Base-by-base conservation (phyloP, 2,113 vertebrate genomes). In the Psittacula cyanocephala region DNA sequence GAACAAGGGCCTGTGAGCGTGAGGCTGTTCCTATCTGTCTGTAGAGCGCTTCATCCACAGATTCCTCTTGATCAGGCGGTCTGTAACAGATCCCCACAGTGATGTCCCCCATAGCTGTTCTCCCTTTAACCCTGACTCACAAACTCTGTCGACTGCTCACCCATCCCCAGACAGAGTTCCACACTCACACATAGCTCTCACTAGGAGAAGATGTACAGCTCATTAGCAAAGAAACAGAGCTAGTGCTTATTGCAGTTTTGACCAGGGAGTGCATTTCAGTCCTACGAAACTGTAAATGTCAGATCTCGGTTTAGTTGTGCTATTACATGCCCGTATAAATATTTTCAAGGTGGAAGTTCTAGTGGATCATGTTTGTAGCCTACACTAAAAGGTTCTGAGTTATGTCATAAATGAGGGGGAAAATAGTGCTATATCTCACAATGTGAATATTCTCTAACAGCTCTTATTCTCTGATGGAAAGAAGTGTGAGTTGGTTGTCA, bases 261-360 rank as follows among this genome's bases (percentile, higher is more conserved):
- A 87, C 50, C 35, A 84, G 49, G 71, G 31, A 96, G 57, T 25
- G 92, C 67, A 80, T 5, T 90, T 41, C 52, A 71, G 70, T 68
- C 93, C 59, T 15, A 6, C 59, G 46, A 86, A 97, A 95, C 59
- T 76, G 33, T 94, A 96, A 96, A 97, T 97, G 84, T 95, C 92
- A 96, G 64, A 91, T 96, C 74, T 95, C 14, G 1, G 39, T 93
- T 97, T 96, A 97, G 80, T 77, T 96, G 80, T 95, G 33, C 92
- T 74, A 71, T 95, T 95, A 80, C 43, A 89, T 28, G 59, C 93
- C 90, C 96, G 84, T 92, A 95, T 72, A 96, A 97, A 96, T 97
- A 95, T 91, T 97, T 95, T 91, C 71, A 86, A 55, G 72, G 35
- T 60, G 74, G 76, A 97, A 92, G 89, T 89, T 95, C 63, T 96